phyloP scores from a whole-genome alignment of 1,140 invertebrate species.

The Leptopilina boulardi region DNA sequence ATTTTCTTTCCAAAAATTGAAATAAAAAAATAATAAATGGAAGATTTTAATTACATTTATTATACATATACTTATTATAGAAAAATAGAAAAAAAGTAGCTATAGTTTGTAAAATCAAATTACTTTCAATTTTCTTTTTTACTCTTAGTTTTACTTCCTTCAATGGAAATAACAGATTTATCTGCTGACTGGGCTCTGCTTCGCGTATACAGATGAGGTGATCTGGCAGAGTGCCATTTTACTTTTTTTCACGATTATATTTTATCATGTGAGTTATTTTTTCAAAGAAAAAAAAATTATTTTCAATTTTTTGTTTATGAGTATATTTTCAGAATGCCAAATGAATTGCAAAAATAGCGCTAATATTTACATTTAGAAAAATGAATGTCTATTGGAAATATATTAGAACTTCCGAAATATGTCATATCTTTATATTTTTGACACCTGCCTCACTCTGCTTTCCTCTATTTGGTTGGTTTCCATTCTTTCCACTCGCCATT shows the following conservation, averaged over 20 bases:
- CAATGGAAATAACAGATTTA: slow-evolving; percentile 27
- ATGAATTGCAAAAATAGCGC: too few relatives aligned
- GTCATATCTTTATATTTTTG: too few relatives aligned
- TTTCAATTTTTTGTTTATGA: not conserved
- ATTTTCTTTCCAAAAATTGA: too few relatives aligned
- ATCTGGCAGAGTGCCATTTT: slow-evolving; percentile 7
- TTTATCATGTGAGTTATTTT: not conserved
- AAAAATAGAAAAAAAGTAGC: not conserved
- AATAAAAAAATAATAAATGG: too few relatives aligned
- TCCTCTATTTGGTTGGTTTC: too few relatives aligned
- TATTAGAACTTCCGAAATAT: too few relatives aligned
- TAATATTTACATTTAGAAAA: too few relatives aligned
- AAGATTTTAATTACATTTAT: not conserved
- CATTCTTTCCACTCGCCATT: too few relatives aligned
- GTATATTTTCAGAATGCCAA: not conserved
- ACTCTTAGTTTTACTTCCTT: not conserved
- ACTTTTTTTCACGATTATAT: not conserved
- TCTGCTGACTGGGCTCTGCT: slow-evolving; percentile 10
- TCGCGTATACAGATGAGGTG: slow-evolving; percentile 17
- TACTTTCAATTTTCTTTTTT: not conserved
- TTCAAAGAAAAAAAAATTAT: not conserved
- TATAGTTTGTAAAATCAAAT: not conserved
- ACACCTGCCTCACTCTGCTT: too few relatives aligned
- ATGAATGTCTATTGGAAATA: too few relatives aligned
- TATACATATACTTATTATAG: not conserved